Evolutionary conservation across 2,888 invertebrate genomes (phyloP).

Genomic region (Plutella xylostella): DNA sequence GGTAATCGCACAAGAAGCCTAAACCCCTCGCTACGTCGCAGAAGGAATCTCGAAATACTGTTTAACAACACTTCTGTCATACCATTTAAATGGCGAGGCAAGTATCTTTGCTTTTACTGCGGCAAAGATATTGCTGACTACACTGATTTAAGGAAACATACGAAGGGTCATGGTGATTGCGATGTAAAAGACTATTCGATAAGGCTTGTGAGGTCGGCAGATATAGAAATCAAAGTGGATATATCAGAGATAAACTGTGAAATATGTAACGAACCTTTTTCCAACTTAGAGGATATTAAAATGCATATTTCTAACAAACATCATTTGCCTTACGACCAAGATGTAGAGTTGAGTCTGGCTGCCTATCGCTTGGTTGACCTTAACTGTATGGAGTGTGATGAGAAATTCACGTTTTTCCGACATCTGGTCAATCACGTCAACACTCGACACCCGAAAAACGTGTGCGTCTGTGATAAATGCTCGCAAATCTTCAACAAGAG

Average conservation of each 20-base stretch:
- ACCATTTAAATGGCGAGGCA: conserved; percentile 54
- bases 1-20: neutral
- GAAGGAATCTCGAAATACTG: conserved; percentile 40
- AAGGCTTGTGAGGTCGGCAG: conserved; percentile 33
- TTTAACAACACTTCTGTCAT: conserved; percentile 53
- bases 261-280: conserved; percentile 29
- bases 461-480: conserved; percentile 35
- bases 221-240: conserved; percentile 48
- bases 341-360: conserved; percentile 29
- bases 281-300: conserved; percentile 26
- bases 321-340: conserved; percentile 29
- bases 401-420: conserved; percentile 30
- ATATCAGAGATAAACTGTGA: conserved; percentile 41
- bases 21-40: conserved; percentile 22
- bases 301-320: conserved; percentile 37
- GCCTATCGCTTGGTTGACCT: conserved; percentile 37
- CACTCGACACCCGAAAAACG: conserved; percentile 29
- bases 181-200: conserved; percentile 34
- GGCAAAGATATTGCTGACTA: conserved; percentile 32
- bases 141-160: conserved; percentile 35
- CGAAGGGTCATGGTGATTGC: conserved; percentile 35
- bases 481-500: conserved; percentile 38
- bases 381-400: conserved; percentile 38
- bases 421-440: conserved; percentile 42
- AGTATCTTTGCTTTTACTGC: conserved; percentile 52